These are phyloP conservation scores for Syngnathoides biaculeatus DNA, from an alignment of 2,113 vertebrate genomes.

Conservation along the genomic window DNA sequence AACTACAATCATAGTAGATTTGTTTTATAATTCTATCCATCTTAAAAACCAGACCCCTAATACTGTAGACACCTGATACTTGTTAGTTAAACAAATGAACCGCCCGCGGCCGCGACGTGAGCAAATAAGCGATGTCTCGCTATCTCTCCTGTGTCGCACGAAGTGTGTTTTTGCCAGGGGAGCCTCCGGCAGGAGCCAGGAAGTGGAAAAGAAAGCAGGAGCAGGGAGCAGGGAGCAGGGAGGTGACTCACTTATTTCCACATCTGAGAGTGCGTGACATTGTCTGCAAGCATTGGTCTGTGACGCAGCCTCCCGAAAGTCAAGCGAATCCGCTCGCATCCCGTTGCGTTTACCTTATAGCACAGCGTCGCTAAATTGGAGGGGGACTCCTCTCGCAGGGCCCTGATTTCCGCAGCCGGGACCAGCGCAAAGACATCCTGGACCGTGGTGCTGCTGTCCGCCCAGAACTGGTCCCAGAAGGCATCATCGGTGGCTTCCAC, in stretches of 20 bases:
- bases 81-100: background rate
- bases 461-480: conserved; percentile 99
- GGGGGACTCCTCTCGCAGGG: conserved; percentile 93
- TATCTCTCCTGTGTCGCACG: background rate
- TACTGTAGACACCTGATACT: background rate
- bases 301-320: background rate
- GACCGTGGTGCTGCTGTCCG: conserved; percentile 90
- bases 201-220: conserved; percentile 40
- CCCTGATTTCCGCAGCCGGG: conserved; percentile 95
- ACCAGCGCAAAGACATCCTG: conserved; percentile 97
- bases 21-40: too few species aligned
- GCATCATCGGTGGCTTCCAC: conserved; percentile 97
- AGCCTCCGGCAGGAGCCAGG: conserved; percentile 63
- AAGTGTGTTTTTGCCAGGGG: conserved; percentile 55
- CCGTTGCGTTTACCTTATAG: conserved; percentile 82
- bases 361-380: conserved; percentile 96
- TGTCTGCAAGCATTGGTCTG: conserved; percentile 12
- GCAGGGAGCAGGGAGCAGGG: conserved; percentile 36
- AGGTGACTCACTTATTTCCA: conserved; percentile 53
- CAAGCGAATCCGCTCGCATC: background rate
- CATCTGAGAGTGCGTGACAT: conserved; percentile 23
- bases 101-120: background rate
- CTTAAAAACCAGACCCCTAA: too few species aligned
- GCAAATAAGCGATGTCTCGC: background rate
- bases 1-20: too few species aligned